Percentiles rank a stretch among this genome's conserved stretches.
Conservation (phyloP, 1,140 invertebrate species). For the Conus betulinus region DNA sequence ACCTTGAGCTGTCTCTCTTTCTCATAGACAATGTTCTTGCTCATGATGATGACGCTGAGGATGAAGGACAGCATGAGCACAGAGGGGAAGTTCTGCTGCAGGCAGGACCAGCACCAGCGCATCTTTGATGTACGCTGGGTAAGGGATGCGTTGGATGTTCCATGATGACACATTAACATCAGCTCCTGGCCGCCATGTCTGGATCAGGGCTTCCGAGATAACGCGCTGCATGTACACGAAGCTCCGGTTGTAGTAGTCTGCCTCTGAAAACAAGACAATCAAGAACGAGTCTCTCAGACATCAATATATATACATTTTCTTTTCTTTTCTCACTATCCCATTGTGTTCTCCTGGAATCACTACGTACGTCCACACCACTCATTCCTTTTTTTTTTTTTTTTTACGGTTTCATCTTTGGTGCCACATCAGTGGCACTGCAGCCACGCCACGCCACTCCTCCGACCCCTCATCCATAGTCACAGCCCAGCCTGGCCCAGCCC, state of each 20-base stretch:
- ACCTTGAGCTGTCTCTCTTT: conserved; percentile 74
- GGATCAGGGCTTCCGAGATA: conserved; percentile 80
- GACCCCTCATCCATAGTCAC: too few species aligned
- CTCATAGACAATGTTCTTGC: conserved; percentile 71
- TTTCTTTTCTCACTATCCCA: too few species aligned
- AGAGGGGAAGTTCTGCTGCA: conserved; percentile 78
- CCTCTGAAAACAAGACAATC: conserved; percentile 38
- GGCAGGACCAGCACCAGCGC: conserved; percentile 62
- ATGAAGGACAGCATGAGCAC: conserved; percentile 83
- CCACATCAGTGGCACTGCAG: too few species aligned
- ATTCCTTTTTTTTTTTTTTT: too few species aligned
- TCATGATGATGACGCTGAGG: conserved; percentile 61
- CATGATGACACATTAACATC: conserved; percentile 25
- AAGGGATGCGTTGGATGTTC: conserved; percentile 48
- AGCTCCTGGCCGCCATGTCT: conserved; percentile 46
- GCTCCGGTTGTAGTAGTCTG: conserved; percentile 83
- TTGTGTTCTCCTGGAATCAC: too few species aligned
- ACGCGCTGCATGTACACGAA: conserved; percentile 83
- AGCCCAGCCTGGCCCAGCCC: too few species aligned
- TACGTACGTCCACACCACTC: too few species aligned
- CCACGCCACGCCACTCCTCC: too few species aligned
- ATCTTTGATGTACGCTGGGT: conserved; percentile 50
- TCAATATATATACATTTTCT: too few species aligned
- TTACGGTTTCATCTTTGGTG: too few species aligned
- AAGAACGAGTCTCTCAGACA: background rate